Evolutionary conservation across 2,113 vertebrate genomes (phyloP).

Genomic region (Myiagra hebetior): DNA sequence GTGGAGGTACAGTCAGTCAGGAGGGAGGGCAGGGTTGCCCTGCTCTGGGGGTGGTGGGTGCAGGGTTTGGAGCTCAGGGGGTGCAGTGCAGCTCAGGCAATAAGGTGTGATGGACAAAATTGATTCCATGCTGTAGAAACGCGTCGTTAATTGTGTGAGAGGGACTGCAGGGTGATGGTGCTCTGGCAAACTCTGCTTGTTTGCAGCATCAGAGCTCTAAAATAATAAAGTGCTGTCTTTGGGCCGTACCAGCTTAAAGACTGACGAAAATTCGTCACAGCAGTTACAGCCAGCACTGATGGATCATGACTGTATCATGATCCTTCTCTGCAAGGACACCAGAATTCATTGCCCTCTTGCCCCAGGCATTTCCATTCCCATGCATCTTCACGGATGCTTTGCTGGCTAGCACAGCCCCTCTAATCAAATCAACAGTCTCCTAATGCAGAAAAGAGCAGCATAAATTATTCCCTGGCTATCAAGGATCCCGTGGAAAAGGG

Average conservation of each 20-base stretch:
- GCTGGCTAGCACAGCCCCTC: background rate
- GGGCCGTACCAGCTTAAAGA: background rate
- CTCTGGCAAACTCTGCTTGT: background rate
- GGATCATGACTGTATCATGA: background rate
- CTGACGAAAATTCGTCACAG: background rate
- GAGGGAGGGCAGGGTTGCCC: too few relatives aligned
- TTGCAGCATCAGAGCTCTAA: background rate
- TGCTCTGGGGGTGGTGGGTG: rapidly evolving
- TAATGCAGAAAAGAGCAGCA: background rate
- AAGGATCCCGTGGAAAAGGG: background rate
- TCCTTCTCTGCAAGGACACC: background rate
- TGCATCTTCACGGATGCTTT: background rate
- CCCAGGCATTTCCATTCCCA: background rate
- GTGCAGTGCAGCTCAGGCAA: rapidly evolving
- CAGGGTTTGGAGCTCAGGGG: background rate
- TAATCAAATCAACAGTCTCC: background rate
- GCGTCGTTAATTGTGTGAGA: rapidly evolving
- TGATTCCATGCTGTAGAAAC: rapidly evolving
- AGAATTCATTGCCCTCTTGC: background rate
- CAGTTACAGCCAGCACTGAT: background rate
- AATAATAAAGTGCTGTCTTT: background rate
- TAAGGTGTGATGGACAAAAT: rapidly evolving
- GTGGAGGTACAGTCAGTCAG: conserved; percentile 79
- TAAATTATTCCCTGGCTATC: background rate
- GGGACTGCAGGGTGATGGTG: background rate